These are phyloP conservation scores for Enteromius unitaeniatus DNA, from an alignment of 2,797 vertebrate genomes.

Conservation along the genomic window DNA sequence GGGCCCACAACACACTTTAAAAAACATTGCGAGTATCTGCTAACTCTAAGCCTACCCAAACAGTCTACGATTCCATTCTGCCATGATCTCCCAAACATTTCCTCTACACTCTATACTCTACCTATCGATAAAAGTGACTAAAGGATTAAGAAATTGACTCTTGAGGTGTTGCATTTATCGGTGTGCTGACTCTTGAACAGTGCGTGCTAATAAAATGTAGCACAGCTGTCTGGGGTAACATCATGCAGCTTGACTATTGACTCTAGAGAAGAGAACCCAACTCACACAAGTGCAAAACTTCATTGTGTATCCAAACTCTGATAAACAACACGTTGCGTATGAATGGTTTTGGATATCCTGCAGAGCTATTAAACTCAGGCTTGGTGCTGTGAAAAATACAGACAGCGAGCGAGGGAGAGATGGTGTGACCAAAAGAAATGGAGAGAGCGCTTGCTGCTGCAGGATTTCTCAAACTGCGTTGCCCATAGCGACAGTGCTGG, in stretches of 20 bases:
- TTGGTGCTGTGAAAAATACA: slow-evolving; percentile 2
- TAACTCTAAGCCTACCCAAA: too few relatives aligned
- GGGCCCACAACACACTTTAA: too few relatives aligned
- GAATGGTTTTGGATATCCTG: slow-evolving; percentile 28
- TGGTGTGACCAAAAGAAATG: slow-evolving; percentile 45
- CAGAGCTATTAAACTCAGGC: slow-evolving; percentile 25
- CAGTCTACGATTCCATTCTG: background rate
- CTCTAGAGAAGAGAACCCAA: background rate
- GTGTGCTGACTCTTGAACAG: background rate
- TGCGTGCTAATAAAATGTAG: background rate
- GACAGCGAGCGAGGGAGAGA: background rate
- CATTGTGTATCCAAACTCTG: background rate
- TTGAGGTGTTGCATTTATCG: slow-evolving; percentile 9
- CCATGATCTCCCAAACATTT: background rate
- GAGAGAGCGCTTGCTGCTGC: slow-evolving; percentile 35
- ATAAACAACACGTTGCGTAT: slow-evolving; percentile 28
- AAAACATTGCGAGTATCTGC: too few relatives aligned
- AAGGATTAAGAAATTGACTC: background rate
- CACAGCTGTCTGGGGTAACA: background rate
- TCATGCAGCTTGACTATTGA: slow-evolving; percentile 9
- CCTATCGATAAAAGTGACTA: slow-evolving; percentile 3
- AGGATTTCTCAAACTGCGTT: slow-evolving; percentile 31
- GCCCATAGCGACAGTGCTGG: slow-evolving; percentile 39
- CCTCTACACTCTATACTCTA: background rate
- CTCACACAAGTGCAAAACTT: slow-evolving; percentile 10